A percentile compares a stretch with the other conserved stretches of the same genome.
phyloP scores from a whole-genome alignment of 2,113 vertebrate genomes.

The Ochotona curzoniae region DNA sequence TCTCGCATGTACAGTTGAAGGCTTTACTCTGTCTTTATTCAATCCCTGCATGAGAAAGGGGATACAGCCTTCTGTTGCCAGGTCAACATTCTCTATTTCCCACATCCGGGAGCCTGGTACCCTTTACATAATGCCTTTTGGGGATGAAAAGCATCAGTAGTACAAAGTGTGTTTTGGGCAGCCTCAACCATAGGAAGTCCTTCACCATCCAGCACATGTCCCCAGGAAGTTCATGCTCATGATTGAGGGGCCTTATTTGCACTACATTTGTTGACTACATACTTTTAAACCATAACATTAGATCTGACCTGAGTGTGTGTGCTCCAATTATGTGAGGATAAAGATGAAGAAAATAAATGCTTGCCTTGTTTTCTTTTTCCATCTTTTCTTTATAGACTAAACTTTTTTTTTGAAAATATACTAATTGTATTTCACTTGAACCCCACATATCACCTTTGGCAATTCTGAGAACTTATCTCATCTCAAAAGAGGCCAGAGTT shows the following conservation, averaged over 20 bases:
- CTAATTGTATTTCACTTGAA: not conserved
- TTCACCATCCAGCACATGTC: not conserved
- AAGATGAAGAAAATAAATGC: not conserved
- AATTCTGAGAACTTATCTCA: not conserved
- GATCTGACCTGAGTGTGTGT: not conserved
- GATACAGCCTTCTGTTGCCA: not conserved
- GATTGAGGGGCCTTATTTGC: not conserved
- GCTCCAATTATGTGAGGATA: not conserved
- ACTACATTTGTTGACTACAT: not conserved
- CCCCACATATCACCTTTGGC: not conserved
- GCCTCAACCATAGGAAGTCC: rapidly evolving
- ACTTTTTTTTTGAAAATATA: not conserved
- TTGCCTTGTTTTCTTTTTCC: not conserved
- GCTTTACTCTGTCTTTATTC: not conserved
- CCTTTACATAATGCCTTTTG: not conserved
- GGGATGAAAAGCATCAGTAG: not conserved
- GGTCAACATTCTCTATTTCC: not conserved
- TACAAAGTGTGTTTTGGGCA: not conserved
- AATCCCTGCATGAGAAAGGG: not conserved
- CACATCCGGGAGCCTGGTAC: not conserved
- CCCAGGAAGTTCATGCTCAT: not conserved
- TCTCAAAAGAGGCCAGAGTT: not conserved
- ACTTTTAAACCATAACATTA: not conserved
- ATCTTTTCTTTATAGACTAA: not conserved
- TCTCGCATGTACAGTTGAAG: not conserved